Percentiles rank a stretch among this genome's conserved stretches.
phyloP scores from a whole-genome alignment of 2,888 invertebrate genomes.

The Drosophila monieri region DNA sequence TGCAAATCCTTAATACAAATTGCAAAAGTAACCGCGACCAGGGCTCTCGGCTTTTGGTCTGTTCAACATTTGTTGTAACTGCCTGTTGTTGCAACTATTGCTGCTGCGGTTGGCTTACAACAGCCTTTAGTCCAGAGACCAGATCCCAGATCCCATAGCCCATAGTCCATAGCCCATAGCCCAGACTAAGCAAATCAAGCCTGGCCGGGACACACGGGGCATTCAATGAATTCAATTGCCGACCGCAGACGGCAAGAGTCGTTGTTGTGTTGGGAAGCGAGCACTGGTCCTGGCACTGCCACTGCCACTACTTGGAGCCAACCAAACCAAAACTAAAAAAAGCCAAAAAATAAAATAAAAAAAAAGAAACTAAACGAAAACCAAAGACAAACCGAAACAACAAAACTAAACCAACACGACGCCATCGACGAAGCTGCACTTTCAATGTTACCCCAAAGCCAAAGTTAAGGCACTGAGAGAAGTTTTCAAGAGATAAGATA shows the following conservation, averaged over 20 bases:
- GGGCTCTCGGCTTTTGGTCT: slow-evolving; percentile 32
- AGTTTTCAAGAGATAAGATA: background rate
- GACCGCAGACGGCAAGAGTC: slow-evolving; percentile 61
- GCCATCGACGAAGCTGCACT: slow-evolving; percentile 64
- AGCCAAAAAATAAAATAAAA: slow-evolving; percentile 10
- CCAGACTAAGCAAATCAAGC: slow-evolving; percentile 55
- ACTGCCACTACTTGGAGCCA: background rate
- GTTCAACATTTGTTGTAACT: slow-evolving; percentile 27
- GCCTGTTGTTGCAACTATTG: slow-evolving; percentile 41
- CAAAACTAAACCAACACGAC: slow-evolving; percentile 63
- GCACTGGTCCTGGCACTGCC: background rate
- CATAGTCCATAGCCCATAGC: slow-evolving; percentile 30
- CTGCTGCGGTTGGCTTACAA: slow-evolving; percentile 8
- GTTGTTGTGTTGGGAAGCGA: slow-evolving; percentile 5
- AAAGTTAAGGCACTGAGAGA: background rate
- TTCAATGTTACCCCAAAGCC: slow-evolving; percentile 54
- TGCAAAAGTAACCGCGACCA: slow-evolving; percentile 80
- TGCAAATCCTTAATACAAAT: slow-evolving; percentile 79
- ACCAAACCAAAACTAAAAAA: background rate
- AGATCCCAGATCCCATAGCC: slow-evolving; percentile 17
- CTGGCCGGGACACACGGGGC: slow-evolving; percentile 18
- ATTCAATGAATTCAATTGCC: slow-evolving; percentile 78
- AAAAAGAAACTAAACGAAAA: slow-evolving; percentile 3
- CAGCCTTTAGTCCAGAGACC: slow-evolving; percentile 33
- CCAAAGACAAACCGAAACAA: slow-evolving; percentile 8